A percentile compares a stretch with the other conserved stretches of the same genome.
Evolutionary conservation across 2,113 vertebrate species (phyloP).

Genomic region (Lipophrys pholis): DNA sequence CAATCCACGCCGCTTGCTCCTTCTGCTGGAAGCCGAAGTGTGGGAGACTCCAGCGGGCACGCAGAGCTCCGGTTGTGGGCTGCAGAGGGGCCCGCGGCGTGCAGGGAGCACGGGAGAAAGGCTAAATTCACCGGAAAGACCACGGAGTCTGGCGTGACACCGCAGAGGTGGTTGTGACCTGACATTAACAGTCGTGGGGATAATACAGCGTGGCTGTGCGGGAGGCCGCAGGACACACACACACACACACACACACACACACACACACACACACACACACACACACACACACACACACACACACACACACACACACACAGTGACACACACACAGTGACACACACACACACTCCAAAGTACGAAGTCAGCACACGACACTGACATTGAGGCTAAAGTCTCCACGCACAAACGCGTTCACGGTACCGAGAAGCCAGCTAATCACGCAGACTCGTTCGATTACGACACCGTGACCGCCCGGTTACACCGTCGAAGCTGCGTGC

Average conservation of each 20-base stretch:
- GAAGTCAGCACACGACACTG: slow-evolving; percentile 2
- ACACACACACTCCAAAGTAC: not conserved
- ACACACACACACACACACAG: no score
- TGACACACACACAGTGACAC: no score
- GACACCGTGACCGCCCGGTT: not conserved
- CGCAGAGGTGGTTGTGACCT: slow-evolving; percentile 48
- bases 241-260: no score
- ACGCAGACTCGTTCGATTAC: not conserved
- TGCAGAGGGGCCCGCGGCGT: no score
- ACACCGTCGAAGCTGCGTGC: slow-evolving; percentile 31
- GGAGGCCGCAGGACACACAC: slow-evolving; percentile 54
- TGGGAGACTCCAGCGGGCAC: no score
- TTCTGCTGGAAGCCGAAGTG: no score
- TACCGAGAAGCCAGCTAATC: not conserved
- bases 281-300: not conserved
- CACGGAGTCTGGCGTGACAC: not conserved
- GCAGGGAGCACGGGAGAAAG: no score
- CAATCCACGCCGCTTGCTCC: no score
- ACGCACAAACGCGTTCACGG: no score
- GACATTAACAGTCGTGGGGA: slow-evolving; percentile 17
- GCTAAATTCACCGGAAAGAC: not conserved
- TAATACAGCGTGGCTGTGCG: slow-evolving; percentile 33
- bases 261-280: no score
- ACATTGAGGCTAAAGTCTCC: not conserved
- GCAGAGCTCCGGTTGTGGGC: no score